Evolutionary conservation across 2,797 vertebrate genomes (phyloP).

Genomic region (Coluber constrictor): DNA sequence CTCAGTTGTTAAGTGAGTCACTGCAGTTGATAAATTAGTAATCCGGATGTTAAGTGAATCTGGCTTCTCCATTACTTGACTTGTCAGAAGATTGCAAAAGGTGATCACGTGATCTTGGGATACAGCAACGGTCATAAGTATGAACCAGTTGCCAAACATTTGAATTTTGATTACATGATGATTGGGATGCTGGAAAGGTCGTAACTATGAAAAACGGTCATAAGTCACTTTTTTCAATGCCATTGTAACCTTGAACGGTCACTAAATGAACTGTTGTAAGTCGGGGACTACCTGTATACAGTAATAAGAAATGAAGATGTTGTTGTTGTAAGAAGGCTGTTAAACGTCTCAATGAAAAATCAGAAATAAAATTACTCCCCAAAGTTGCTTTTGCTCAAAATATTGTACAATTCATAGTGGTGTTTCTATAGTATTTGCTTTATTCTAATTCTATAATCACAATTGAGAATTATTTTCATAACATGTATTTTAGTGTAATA

Average conservation of each 20-base stretch:
- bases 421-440: background rate
- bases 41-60: background rate
- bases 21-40: too few species aligned
- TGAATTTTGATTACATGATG: background rate
- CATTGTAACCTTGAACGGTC: background rate
- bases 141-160: background rate
- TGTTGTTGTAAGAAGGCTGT: background rate
- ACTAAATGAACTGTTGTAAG: background rate
- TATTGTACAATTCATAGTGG: background rate
- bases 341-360: background rate
- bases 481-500: background rate
- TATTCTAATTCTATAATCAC: background rate
- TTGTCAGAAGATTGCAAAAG: background rate
- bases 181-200: background rate
- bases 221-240: background rate
- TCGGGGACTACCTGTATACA: background rate
- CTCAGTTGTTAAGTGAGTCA: background rate
- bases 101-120: background rate
- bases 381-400: background rate
- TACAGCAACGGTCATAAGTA: background rate
- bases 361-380: background rate
- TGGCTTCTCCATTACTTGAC: background rate
- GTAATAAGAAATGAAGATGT: background rate
- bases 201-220: background rate
- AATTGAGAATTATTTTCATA: background rate